A percentile compares a stretch with the other conserved stretches of the same genome.
These are phyloP conservation scores for Eurypyga helias DNA, from an alignment of 2,113 vertebrate species.

Conservation along the genomic window DNA sequence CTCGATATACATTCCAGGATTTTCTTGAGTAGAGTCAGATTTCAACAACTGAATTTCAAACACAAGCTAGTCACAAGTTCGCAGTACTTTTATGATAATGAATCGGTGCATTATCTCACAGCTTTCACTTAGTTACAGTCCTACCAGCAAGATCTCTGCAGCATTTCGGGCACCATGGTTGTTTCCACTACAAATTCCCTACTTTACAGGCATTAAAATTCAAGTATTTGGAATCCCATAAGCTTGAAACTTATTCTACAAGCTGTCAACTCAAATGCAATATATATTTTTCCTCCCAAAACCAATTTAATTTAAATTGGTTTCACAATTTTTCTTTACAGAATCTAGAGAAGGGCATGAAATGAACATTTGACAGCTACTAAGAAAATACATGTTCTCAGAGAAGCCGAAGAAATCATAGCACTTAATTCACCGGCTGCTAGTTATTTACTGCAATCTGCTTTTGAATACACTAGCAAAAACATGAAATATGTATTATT, in stretches of 20 bases:
- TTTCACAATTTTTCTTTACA: not conserved
- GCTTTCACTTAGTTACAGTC: not conserved
- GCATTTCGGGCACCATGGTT: not conserved
- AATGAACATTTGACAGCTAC: not conserved
- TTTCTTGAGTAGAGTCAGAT: conserved; percentile 20
- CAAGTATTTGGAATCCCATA: not conserved
- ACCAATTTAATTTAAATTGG: not conserved
- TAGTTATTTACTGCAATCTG: not conserved
- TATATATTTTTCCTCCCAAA: not conserved
- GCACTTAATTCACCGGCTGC: not conserved
- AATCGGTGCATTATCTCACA: not conserved
- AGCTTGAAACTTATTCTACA: conserved; percentile 24
- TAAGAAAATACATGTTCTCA: not conserved
- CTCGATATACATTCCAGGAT: not conserved
- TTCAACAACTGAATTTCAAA: conserved; percentile 41
- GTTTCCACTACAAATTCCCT: conserved; percentile 8
- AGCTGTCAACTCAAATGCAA: conserved; percentile 29
- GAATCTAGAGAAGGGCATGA: not conserved
- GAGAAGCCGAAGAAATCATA: not conserved
- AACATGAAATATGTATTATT: not conserved
- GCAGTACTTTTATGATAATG: not conserved
- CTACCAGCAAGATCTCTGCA: not conserved
- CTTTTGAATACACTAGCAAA: not conserved
- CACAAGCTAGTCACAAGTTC: not conserved
- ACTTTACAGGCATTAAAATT: conserved; percentile 17